phyloP scores from a whole-genome alignment of 1,140 invertebrate species.

The Colletes latitarsis region DNA sequence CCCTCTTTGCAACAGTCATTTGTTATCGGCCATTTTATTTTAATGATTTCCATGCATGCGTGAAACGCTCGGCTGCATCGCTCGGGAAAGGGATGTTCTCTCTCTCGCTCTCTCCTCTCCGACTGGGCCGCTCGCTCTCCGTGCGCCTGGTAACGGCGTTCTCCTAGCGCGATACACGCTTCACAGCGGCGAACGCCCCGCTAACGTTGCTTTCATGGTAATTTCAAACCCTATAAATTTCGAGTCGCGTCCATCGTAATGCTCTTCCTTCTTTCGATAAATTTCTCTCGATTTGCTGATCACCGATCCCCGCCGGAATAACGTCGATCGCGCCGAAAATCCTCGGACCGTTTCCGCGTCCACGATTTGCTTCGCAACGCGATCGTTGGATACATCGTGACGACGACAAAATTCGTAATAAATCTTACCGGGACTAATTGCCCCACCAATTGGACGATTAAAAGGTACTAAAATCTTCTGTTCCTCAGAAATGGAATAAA shows the following conservation, averaged over 20 bases:
- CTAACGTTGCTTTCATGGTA: conserved; percentile 66
- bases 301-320: conserved; percentile 37
- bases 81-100: conserved; percentile 73
- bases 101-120: conserved; percentile 35
- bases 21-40: conserved; percentile 82
- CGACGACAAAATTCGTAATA: no score
- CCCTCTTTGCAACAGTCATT: conserved; percentile 81
- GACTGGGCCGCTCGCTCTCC: conserved; percentile 33
- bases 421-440: neutral
- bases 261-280: conserved; percentile 62
- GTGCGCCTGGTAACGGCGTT: conserved; percentile 59
- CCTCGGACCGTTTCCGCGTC: neutral
- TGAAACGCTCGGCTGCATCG: conserved; percentile 79
- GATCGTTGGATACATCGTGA: neutral
- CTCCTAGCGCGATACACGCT: conserved; percentile 57
- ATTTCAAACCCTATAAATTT: conserved; percentile 63
- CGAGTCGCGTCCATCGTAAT: conserved; percentile 46
- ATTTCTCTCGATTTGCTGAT: conserved; percentile 45
- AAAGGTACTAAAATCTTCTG: no score
- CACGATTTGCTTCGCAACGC: neutral
- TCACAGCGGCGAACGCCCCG: conserved; percentile 44
- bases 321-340: conserved; percentile 26
- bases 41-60: conserved; percentile 82
- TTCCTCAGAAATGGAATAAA: no score
- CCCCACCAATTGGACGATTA: neutral